A percentile compares a stretch with the other conserved stretches of the same genome.
phyloP scores from a whole-genome alignment of 2,113 vertebrate species.

The Cyprinodon tularosa region DNA sequence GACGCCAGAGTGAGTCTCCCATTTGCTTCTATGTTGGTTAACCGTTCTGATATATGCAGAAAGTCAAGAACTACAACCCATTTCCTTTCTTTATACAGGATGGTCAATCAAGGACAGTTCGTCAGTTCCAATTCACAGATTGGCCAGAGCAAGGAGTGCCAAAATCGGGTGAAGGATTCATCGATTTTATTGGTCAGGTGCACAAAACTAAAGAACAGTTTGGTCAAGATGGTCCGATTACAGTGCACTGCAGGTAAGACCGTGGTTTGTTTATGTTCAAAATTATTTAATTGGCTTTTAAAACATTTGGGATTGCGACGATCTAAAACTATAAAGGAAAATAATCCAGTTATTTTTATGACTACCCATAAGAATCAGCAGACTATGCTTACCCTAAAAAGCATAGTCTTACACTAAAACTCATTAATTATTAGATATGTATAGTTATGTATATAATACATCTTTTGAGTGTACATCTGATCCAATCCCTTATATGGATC shows the following conservation, averaged over 20 bases:
- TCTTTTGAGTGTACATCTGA: too few relatives aligned
- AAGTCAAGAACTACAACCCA: neutral
- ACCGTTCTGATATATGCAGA: neutral
- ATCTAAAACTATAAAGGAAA: too few relatives aligned
- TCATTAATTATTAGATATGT: too few relatives aligned
- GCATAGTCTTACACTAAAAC: too few relatives aligned
- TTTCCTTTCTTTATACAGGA: slow-evolving; percentile 60
- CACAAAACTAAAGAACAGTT: slow-evolving; percentile 85
- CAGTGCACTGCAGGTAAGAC: slow-evolving; percentile 81
- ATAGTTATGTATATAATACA: too few relatives aligned
- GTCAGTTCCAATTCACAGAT: slow-evolving; percentile 84
- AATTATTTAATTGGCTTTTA: neutral
- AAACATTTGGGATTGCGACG: too few relatives aligned
- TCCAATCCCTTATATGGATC: too few relatives aligned
- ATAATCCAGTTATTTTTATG: neutral
- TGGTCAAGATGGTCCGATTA: slow-evolving; percentile 81
- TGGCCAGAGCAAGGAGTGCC: slow-evolving; percentile 84
- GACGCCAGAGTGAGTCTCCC: slow-evolving; percentile 76
- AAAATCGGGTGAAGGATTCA: slow-evolving; percentile 83
- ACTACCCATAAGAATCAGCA: too few relatives aligned
- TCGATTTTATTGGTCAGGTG: slow-evolving; percentile 83
- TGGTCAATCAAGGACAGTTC: slow-evolving; percentile 80
- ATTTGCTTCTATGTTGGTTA: neutral
- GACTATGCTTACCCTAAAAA: neutral
- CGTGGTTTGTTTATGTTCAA: neutral